Evolutionary conservation across 2,113 vertebrate species (phyloP), one percentile per base, ranked within the genome.

Genomic region (Oreotrochilus melanogaster): DNA sequence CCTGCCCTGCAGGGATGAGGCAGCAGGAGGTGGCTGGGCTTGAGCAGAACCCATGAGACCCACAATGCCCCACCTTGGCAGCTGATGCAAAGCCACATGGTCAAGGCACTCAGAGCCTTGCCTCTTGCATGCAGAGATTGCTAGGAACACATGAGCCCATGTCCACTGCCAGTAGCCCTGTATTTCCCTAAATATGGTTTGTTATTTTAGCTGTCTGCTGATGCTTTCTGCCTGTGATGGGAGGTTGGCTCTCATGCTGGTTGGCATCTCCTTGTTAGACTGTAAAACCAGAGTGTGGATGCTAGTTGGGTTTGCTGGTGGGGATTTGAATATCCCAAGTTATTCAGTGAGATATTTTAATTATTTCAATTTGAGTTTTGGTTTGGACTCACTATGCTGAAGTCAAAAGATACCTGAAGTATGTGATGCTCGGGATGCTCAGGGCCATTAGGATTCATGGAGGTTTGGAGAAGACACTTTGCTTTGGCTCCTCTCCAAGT

Each of bases 11-110:
- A 15, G 70, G 58, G 48, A 67, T 1, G 2, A 64, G 62, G 60
- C 28, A 27, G 56, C 22, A 61, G 88, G 88, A 78, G 21, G 11
- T 14, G 70, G 61, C 56, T 5, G 1, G 67, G 48, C 43, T 88
- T 0, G 0, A 66, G 70, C 56, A 79, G 43, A 60, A 85, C n/a
- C 30, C 9, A 43, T 3, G 5, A 66, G 90, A 56, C 37, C 24
- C 23, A 83, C 5, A 1, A 1, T 3, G 57, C 58, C 78, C 93
- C 9, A 0, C 30, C 43, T 51, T 54, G 79, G 84, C 80, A 92
- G 48, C 31, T 23, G 0, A 4, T 5, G 1, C 0, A 7, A 78
- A 64, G 54, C 80, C 14, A 3, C 14, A 2, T 0, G 0, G 60
- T 39, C 39, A 39, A 39, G 39, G 39, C 39, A 39, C 39, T 39